phyloP scores from a whole-genome alignment of 2,797 vertebrate species.

The Potorous gilbertii region DNA sequence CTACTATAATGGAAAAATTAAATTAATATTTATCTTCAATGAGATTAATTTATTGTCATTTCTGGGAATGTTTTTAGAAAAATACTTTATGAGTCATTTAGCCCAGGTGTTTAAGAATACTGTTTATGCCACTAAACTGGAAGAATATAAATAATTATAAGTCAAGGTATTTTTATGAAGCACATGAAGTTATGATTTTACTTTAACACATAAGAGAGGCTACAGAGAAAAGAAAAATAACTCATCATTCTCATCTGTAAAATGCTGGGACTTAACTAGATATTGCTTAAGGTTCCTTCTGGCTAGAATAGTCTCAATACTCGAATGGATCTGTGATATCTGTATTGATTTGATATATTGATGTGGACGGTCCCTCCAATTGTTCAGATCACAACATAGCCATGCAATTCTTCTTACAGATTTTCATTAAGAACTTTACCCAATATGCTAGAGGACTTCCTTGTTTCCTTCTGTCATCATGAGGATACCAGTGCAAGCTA shows the following conservation, averaged over 20 bases:
- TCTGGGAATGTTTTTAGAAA: constrained; percentile 31
- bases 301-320: not conserved
- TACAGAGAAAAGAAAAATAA: constrained; percentile 60
- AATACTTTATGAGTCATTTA: not conserved
- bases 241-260: not conserved
- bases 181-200: constrained; percentile 15
- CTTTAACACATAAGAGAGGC: constrained; percentile 31
- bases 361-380: not conserved
- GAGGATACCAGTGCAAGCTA: not conserved
- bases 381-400: not conserved
- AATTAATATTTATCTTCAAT: not conserved
- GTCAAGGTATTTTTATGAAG: constrained; percentile 25
- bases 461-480: not conserved
- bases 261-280: not conserved
- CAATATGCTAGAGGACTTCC: not conserved
- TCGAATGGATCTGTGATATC: not conserved
- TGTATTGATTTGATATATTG: not conserved
- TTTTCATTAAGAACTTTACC: not conserved
- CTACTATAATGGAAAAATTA: not conserved
- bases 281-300: not conserved
- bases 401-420: not conserved
- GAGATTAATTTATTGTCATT: constrained; percentile 45
- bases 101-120: not conserved
- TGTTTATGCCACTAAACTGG: constrained; percentile 16
- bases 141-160: constrained; percentile 41